phyloP scores from a whole-genome alignment of 2,888 invertebrate species.

The Trissolcus brochymenae region DNA sequence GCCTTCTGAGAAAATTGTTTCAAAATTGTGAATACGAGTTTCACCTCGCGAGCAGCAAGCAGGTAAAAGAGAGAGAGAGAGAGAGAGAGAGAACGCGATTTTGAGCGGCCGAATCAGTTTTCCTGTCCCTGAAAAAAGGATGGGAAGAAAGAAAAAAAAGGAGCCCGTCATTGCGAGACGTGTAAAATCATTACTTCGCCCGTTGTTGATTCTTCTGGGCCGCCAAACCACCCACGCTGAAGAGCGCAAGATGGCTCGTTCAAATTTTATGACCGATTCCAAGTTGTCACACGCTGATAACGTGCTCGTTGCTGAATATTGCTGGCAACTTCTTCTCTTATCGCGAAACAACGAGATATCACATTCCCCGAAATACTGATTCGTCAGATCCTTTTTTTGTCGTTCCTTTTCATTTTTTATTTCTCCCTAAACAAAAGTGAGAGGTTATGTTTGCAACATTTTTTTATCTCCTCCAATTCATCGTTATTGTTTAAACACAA shows the following conservation, averaged over 20 bases:
- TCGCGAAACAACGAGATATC: conserved; percentile 9
- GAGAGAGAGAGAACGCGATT: conserved; percentile 29
- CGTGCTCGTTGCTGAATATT: conserved; percentile 44
- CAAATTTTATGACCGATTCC: conserved; percentile 42
- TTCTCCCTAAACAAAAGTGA: not conserved
- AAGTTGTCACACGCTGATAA: conserved; percentile 47
- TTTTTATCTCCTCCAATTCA: too few species aligned
- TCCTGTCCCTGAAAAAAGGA: conserved; percentile 3
- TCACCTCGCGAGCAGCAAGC: conserved; percentile 14
- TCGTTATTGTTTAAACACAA: too few species aligned
- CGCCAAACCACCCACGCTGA: conserved; percentile 29
- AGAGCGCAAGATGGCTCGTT: conserved; percentile 23
- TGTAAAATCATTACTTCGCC: conserved; percentile 2
- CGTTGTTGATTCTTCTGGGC: not conserved
- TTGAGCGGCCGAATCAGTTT: conserved; percentile 21
- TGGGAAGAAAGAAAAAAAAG: too few species aligned
- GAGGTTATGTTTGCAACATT: conserved; percentile 1
- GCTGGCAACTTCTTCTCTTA: conserved; percentile 46
- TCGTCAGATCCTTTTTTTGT: too few species aligned
- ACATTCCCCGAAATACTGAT: too few species aligned
- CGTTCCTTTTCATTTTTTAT: too few species aligned
- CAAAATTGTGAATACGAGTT: conserved; percentile 36
- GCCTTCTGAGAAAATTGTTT: conserved; percentile 37
- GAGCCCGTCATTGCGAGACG: not conserved
- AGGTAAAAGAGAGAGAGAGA: conserved; percentile 38